Percentiles rank a stretch among this genome's conserved stretches.
phyloP scores from a whole-genome alignment of 2,888 invertebrate genomes.

The Keiferia lycopersicella region DNA sequence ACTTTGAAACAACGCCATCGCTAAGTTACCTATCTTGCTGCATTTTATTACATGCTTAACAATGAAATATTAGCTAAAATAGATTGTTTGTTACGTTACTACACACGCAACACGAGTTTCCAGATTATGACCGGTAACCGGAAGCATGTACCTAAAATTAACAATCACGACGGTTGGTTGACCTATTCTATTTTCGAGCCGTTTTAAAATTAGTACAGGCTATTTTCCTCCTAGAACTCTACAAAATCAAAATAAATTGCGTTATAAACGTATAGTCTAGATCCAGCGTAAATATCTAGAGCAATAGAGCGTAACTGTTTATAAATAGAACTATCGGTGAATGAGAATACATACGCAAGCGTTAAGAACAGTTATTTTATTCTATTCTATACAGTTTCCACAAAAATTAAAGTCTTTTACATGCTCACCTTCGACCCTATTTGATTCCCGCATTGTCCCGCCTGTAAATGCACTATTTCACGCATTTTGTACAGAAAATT shows the following conservation, averaged over 20 bases:
- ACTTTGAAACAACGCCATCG: too few species aligned
- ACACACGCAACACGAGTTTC: too few species aligned
- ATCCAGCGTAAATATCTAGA: background rate
- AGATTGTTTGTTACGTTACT: too few species aligned
- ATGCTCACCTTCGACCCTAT: constrained; percentile 91
- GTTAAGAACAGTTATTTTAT: constrained; percentile 33
- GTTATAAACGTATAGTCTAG: background rate
- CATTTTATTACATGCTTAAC: too few species aligned
- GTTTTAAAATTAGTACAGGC: too few species aligned
- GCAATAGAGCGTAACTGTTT: constrained; percentile 24
- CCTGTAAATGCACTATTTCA: constrained; percentile 95
- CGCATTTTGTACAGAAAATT: constrained; percentile 82
- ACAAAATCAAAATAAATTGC: background rate
- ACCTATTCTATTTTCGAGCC: too few species aligned
- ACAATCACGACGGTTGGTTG: too few species aligned
- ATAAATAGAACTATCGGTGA: constrained; percentile 28
- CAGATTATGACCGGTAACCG: too few species aligned
- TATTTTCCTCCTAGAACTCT: background rate
- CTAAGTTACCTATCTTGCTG: too few species aligned
- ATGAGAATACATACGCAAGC: constrained; percentile 25
- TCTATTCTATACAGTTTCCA: constrained; percentile 27
- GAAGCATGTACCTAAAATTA: too few species aligned
- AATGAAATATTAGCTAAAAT: too few species aligned
- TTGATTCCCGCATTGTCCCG: constrained; percentile 95
- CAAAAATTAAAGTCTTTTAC: constrained; percentile 28